Evolutionary conservation across 2,797 vertebrate genomes (phyloP).

Genomic region (Vireo griseus): DNA sequence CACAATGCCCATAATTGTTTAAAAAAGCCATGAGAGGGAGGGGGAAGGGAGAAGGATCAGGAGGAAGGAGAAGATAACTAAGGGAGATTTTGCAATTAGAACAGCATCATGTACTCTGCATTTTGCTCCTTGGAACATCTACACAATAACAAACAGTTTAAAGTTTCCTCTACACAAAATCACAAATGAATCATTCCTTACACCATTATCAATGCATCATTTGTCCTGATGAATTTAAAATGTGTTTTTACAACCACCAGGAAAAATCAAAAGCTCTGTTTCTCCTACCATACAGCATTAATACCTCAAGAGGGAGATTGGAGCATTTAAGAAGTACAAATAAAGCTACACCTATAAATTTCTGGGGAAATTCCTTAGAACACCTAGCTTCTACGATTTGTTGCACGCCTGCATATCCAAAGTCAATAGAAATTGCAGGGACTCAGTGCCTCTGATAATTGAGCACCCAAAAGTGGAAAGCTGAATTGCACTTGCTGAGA

Average conservation of each 20-base stretch:
- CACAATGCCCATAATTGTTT: conserved; percentile 48
- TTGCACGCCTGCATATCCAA: not conserved
- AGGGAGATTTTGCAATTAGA: conserved; percentile 29
- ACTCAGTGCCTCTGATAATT: not conserved
- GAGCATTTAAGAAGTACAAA: not conserved
- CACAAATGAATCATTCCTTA: not conserved
- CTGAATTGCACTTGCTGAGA: conserved; percentile 1
- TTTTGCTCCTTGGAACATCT: not conserved
- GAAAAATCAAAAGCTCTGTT: not conserved
- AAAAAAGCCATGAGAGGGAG: not conserved
- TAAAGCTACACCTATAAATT: not conserved
- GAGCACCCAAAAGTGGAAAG: not conserved
- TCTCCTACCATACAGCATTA: not conserved
- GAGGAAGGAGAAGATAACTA: conserved; percentile 17
- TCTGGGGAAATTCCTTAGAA: not conserved
- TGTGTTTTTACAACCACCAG: not conserved
- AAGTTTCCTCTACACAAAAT: not conserved
- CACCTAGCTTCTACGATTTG: not conserved
- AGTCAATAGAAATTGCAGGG: not conserved
- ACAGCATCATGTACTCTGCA: not conserved
- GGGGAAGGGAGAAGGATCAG: conserved; percentile 2
- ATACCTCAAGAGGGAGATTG: not conserved
- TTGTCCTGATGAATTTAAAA: not conserved
- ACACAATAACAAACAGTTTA: not conserved
- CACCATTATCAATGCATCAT: not conserved